Percentiles rank a stretch among this genome's conserved stretches.
phyloP scores from a whole-genome alignment of 2,797 vertebrate species.

The Myotis findleyi region DNA sequence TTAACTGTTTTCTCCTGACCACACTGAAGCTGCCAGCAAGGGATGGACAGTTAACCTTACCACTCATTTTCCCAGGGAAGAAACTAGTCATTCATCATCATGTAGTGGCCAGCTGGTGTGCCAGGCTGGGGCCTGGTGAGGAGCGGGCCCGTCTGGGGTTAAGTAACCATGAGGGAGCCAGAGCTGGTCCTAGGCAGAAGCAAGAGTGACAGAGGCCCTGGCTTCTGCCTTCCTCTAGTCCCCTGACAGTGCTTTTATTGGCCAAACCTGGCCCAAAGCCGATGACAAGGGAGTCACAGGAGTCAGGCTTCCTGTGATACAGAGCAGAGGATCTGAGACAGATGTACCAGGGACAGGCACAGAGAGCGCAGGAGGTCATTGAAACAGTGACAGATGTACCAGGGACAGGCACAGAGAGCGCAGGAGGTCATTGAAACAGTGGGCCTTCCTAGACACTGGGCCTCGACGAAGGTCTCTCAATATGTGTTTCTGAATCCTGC shows the following conservation, averaged over 20 bases:
- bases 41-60: slow-evolving; percentile 30
- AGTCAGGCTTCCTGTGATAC: not conserved
- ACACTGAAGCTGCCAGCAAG: slow-evolving; percentile 60
- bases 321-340: not conserved
- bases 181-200: not conserved
- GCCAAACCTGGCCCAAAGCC: not conserved
- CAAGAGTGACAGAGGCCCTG: not conserved
- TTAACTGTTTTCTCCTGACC: slow-evolving; percentile 78
- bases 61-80: slow-evolving; percentile 65
- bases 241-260: not conserved
- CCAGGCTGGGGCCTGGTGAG: slow-evolving; percentile 40
- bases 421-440: not conserved
- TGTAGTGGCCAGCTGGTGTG: not conserved
- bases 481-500: not conserved
- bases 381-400: not conserved
- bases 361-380: not conserved
- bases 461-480: rapidly evolving
- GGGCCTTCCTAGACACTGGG: not conserved
- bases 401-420: not conserved
- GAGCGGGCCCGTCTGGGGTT: not conserved
- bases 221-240: not conserved
- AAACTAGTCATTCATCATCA: slow-evolving; percentile 37
- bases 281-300: not conserved
- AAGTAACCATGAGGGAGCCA: not conserved
- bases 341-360: not conserved